Base-by-base conservation (phyloP, 2,797 vertebrate species). In the Ispidina lecontei region DNA sequence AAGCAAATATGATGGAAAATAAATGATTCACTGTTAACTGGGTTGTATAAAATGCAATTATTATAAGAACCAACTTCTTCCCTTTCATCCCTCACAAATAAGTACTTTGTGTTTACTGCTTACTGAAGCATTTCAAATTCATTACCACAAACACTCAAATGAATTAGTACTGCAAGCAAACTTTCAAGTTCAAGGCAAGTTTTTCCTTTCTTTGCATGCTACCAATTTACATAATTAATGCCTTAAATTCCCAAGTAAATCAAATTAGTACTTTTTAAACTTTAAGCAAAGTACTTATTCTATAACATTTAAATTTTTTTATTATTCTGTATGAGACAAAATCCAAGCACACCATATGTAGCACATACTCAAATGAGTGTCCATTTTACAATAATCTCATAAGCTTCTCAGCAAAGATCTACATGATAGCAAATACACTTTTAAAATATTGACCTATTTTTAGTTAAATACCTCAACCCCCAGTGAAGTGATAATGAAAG, bases 321-420 rank as follows among this genome's bases (percentile, higher is more conserved):
- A 16, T 90, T 13, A 20, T 56, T 82, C 68, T 65, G 37, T 35
- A 82, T 12, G 47, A 87, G 29, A 49, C 31, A 86, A 90, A 94
- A 69, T 49, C 55, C 54, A 87, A 93, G 52, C 41, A 69, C 15
- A 69, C 80, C 64, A 60, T 67, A 91, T 43, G 73, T 23, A 84
- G 52, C 60, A 78, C 58, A 43, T 44, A 78, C 78, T 78, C 74
- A 87, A 88, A 54, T 62, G n/a, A 90, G 75, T 41, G 25, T 79
- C 87, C 78, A 89, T 94, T 93, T 92, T 78, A 37, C 62, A 94
- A 77, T 96, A 95, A 94, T 95, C 84, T 74, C 21, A 3, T 90
- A 95, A 94, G 86, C 84, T 86, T 81, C 89, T 91, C 79, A 90
- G 26, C 69, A 80, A 96, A 91, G 63, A 88, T 37, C 76, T 52